Evolutionary conservation across 2,888 invertebrate species (phyloP), one percentile per base, ranked within the genome.

Genomic region (Priocnemis perturbator): DNA sequence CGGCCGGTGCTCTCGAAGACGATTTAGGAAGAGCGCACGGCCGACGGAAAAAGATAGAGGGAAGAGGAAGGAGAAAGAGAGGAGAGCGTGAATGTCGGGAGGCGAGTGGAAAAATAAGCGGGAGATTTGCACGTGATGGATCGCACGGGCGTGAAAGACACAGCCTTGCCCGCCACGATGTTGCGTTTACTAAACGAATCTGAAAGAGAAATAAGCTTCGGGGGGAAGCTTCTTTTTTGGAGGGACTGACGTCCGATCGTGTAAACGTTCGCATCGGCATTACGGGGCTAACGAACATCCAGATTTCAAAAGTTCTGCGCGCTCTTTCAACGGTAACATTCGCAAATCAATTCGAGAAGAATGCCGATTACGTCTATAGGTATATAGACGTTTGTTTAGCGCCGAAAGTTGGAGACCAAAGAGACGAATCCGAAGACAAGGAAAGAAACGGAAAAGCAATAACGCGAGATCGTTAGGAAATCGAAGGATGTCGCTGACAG

Each of bases 1-100:
- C 71, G 64, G 63, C 45, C 52, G 62, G 57, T 20, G 20, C 11
- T 62, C 69, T 52, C 68, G 56, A 52, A 52, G 20, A 57, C 65
- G 66, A 73, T 69, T 64, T 64, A 66, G 48, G 44, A 48, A 37
- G 26, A 26, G 20, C 37, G n/a, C 20, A 56, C 23, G 45, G 14
- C 21, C 58, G 47, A 21, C 26, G 52, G 26, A 60, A 58, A 57
- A 11, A 44, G 47, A 47, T 15, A 20, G n/a, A 52, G 52, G n/a
- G 30, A 15, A 67, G 11, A 58, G 21, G 50, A n/a, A 45, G 59
- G 3, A 52, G 30, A 21, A 5, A 50, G 50, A n/a, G 50, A 4
- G 19, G 17, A n/a, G 19, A 14, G 50, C n/a, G 19, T 17, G 50
- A 14, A 50, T n/a, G 47, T 17, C 55, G 57, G 44, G 50, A 57